Percentiles rank a stretch among this genome's conserved stretches.
phyloP scores from a whole-genome alignment of 2,797 vertebrate genomes.

The Falco berigora region DNA sequence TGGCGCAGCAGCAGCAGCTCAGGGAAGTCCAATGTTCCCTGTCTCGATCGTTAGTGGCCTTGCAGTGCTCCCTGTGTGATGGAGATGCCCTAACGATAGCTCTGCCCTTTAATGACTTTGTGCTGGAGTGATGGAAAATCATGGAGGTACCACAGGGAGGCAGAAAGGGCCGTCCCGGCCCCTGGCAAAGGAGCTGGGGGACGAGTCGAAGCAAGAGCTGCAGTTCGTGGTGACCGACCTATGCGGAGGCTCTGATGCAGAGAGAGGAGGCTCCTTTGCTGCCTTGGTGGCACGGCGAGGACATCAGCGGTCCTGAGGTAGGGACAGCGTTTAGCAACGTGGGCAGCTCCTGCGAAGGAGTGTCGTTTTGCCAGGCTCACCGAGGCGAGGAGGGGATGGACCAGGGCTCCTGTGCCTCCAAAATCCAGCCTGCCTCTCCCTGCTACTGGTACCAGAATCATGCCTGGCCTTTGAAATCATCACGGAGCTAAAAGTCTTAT shows the following conservation, averaged over 20 bases:
- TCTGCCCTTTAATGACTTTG: conserved; percentile 48
- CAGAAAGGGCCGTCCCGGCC: not conserved
- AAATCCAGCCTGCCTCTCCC: not conserved
- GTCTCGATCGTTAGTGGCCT: conserved; percentile 38
- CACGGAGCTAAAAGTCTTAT: not conserved
- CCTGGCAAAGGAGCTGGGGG: not conserved
- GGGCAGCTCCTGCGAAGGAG: not conserved
- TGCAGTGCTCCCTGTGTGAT: conserved; percentile 32
- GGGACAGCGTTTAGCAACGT: not conserved
- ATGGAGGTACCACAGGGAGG: fast-evolving
- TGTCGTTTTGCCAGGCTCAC: fast-evolving
- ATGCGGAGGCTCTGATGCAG: fast-evolving
- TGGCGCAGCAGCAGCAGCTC: not conserved
- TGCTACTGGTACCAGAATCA: not conserved
- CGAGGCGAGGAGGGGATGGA: not conserved
- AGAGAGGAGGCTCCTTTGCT: not conserved
- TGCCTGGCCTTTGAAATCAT: not conserved
- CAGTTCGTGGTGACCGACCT: fast-evolving
- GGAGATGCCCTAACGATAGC: conserved; percentile 22
- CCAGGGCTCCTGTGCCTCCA: fast-evolving
- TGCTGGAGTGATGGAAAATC: conserved; percentile 15
- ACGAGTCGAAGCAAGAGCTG: fast-evolving
- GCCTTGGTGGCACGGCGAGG: not conserved
- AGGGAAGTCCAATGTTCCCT: conserved; percentile 18
- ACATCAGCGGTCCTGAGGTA: fast-evolving